Evolutionary conservation across 2,888 invertebrate genomes (phyloP).

Genomic region (Drosophila neonasuta): DNA sequence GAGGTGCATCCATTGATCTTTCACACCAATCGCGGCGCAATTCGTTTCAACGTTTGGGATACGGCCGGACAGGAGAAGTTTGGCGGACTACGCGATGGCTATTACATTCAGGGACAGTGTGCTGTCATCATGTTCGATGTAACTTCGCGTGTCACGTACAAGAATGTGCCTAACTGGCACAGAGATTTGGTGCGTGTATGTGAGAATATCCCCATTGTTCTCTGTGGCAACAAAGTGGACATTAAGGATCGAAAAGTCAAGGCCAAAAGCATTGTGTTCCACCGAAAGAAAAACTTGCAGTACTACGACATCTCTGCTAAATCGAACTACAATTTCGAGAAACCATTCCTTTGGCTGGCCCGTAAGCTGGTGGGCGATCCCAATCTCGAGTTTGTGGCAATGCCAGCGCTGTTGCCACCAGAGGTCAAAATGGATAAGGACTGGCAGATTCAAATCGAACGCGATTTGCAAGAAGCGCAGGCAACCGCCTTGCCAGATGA

Average conservation of each 20-base stretch:
- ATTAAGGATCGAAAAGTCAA: conserved; percentile 99
- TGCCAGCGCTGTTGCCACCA: conserved; percentile 98
- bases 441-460: conserved; percentile 98
- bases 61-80: conserved; percentile 99
- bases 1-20: conserved; percentile 98
- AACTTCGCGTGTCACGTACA: conserved; percentile 99
- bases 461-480: conserved; percentile 97
- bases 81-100: conserved; percentile 98
- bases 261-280: conserved; percentile 99
- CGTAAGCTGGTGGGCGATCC: conserved; percentile 99
- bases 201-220: conserved; percentile 99
- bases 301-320: conserved; percentile 99
- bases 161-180: conserved; percentile 99
- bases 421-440: conserved; percentile 99
- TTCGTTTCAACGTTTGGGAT: conserved; percentile 99
- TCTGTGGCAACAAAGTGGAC: conserved; percentile 99
- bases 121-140: conserved; percentile 99
- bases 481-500: conserved; percentile 98
- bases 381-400: conserved; percentile 98
- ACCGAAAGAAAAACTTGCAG: conserved; percentile 99
- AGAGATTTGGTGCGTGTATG: conserved; percentile 99
- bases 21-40: conserved; percentile 98
- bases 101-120: conserved; percentile 98
- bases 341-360: conserved; percentile 99
- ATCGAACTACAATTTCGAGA: conserved; percentile 99